These are phyloP conservation scores for Clarias laeviceps DNA, from an alignment of 2,797 vertebrate species.

Conservation along the genomic window DNA sequence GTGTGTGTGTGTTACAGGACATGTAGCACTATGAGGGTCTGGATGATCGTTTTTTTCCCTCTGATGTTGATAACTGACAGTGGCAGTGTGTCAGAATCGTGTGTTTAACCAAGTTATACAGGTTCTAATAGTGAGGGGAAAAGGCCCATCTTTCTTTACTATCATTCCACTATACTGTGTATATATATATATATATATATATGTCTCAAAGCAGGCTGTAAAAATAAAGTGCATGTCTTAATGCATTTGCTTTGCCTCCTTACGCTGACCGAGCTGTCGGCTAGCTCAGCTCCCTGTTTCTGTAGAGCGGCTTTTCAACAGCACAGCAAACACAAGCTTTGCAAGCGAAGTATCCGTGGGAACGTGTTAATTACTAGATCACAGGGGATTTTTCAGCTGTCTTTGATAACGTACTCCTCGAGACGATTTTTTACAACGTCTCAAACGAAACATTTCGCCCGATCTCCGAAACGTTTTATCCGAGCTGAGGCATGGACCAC, in stretches of 20 bases:
- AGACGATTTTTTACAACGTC: not conserved
- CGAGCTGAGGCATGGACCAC: not conserved
- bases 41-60: conserved; percentile 41
- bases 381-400: conserved; percentile 23
- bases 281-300: conserved; percentile 5
- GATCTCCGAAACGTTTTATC: conserved; percentile 17
- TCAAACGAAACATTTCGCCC: conserved; percentile 6
- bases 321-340: conserved; percentile 17
- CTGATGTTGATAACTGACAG: conserved; percentile 20
- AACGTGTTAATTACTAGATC: conserved; percentile 30
- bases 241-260: conserved; percentile 10
- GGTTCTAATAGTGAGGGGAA: conserved; percentile 5
- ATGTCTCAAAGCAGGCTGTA: not conserved
- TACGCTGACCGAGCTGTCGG: conserved; percentile 9
- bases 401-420: conserved; percentile 4
- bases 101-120: conserved; percentile 27
- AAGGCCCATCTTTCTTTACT: conserved; percentile 8
- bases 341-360: conserved; percentile 3
- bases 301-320: not conserved
- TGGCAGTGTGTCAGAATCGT: not conserved
- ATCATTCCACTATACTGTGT: not conserved
- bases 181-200: conserved; percentile 16
- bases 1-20: conserved; percentile 30
- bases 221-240: conserved; percentile 4
- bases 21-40: conserved; percentile 38